These are phyloP conservation scores for Scomberomorus guttatus DNA, from an alignment of 2,797 vertebrate genomes.

Conservation along the genomic window DNA sequence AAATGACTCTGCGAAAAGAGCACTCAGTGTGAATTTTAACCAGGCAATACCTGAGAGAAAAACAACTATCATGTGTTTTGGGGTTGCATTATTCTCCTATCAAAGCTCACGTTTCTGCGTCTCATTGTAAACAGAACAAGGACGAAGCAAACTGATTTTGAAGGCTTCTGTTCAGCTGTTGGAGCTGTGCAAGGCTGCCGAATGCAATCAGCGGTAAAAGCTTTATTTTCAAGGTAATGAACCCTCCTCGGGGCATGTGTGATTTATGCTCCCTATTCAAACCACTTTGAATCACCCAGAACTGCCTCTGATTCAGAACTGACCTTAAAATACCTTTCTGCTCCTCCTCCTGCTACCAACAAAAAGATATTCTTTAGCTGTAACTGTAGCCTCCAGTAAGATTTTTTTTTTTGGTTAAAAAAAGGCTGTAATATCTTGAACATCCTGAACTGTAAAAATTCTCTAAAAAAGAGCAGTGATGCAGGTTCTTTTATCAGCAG, in stretches of 20 bases:
- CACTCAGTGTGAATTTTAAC: constrained; percentile 57
- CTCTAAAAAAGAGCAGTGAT: not conserved
- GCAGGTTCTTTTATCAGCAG: constrained; percentile 8
- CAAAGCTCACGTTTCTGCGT: constrained; percentile 27
- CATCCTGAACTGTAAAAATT: not conserved
- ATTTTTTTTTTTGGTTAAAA: not conserved
- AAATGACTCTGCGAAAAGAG: constrained; percentile 57
- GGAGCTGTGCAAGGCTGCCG: constrained; percentile 27
- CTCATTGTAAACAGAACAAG: constrained; percentile 54
- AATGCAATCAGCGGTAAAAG: constrained; percentile 78
- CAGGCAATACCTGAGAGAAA: constrained; percentile 3
- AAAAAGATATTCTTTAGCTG: constrained; percentile 2
- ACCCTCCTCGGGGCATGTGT: constrained; percentile 69
- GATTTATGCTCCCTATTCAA: constrained; percentile 77
- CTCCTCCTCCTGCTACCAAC: constrained; percentile 29
- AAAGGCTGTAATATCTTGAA: not conserved
- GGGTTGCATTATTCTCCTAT: constrained; percentile 25
- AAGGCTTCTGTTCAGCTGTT: constrained; percentile 33
- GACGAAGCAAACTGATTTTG: constrained; percentile 42
- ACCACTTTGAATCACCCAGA: constrained; percentile 72
- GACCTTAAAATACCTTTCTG: constrained; percentile 69
- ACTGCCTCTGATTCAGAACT: constrained; percentile 63
- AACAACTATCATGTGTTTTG: constrained; percentile 9
- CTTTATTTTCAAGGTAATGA: constrained; percentile 79
- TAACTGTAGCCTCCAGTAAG: not conserved